Conservation (phyloP, 2,113 vertebrate species). For the Nansenia antarctica region DNA sequence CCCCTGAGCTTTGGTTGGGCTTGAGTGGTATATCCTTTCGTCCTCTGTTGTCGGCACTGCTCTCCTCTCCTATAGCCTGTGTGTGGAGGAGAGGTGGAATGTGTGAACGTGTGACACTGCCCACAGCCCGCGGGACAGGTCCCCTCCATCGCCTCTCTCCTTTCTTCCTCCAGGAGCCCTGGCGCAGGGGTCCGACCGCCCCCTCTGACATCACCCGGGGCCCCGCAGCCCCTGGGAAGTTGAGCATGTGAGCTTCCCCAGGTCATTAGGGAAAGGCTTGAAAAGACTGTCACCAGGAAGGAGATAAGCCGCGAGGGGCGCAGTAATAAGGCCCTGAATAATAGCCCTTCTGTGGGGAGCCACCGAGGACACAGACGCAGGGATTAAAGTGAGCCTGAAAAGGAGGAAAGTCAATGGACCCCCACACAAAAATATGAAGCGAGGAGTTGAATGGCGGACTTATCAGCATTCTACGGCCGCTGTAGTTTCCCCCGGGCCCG, state of each 20-base stretch:
- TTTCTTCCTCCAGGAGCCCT: conserved; percentile 62
- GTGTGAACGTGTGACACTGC: conserved; percentile 23
- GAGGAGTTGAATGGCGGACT: conserved; percentile 63
- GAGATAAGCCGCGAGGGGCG: conserved; percentile 78
- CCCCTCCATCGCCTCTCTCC: conserved; percentile 42
- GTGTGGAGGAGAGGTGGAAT: neutral
- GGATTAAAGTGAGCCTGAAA: conserved; percentile 81
- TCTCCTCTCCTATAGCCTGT: neutral
- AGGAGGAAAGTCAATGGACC: conserved; percentile 81
- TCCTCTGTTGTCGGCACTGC: neutral
- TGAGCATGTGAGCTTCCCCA: conserved; percentile 80
- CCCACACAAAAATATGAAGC: conserved; percentile 77
- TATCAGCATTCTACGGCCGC: conserved; percentile 72
- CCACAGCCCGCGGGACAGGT: too few relatives aligned
- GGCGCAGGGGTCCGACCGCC: conserved; percentile 60
- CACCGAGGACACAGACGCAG: conserved; percentile 74
- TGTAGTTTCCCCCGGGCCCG: conserved; percentile 51
- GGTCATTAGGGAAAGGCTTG: conserved; percentile 82
- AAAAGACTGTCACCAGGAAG: conserved; percentile 84
- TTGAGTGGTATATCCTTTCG: conserved; percentile 9
- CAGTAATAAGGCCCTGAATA: conserved; percentile 78
- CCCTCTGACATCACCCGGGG: conserved; percentile 73
- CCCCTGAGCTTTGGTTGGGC: neutral
- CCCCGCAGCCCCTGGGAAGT: conserved; percentile 78
- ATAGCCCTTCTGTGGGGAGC: conserved; percentile 79